Percentiles rank a stretch among this genome's conserved stretches.
Evolutionary conservation across 2,797 vertebrate species (phyloP).

Genomic region (Mionectes olivaceus): DNA sequence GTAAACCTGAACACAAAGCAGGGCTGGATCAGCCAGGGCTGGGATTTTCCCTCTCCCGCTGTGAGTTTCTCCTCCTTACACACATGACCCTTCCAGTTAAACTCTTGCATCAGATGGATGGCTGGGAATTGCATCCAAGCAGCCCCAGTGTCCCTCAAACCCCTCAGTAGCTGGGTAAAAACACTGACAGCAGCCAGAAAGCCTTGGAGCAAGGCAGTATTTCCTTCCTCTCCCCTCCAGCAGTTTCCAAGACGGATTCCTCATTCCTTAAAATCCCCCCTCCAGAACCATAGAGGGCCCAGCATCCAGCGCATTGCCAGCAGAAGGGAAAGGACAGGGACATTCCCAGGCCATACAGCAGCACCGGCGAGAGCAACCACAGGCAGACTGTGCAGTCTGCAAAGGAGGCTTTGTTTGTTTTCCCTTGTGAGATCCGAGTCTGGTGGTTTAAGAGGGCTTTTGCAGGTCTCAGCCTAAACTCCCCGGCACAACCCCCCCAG

Average conservation of each 20-base stretch:
- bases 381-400: background rate
- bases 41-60: background rate
- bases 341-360: background rate
- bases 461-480: background rate
- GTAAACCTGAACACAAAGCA: background rate
- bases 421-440: accelerated
- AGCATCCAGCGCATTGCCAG: accelerated
- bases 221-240: background rate
- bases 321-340: background rate
- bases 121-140: background rate
- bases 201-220: background rate
- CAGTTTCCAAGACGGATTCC: background rate
- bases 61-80: background rate
- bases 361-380: accelerated
- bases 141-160: background rate
- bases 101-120: accelerated
- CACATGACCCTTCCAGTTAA: background rate
- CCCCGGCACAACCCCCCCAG: background rate
- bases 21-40: background rate
- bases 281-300: background rate
- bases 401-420: background rate
- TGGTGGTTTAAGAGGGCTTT: background rate
- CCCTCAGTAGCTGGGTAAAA: background rate
- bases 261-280: background rate
- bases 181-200: background rate